Base-by-base conservation (phyloP, 2,888 invertebrate species). In the Hyalella azteca region DNA sequence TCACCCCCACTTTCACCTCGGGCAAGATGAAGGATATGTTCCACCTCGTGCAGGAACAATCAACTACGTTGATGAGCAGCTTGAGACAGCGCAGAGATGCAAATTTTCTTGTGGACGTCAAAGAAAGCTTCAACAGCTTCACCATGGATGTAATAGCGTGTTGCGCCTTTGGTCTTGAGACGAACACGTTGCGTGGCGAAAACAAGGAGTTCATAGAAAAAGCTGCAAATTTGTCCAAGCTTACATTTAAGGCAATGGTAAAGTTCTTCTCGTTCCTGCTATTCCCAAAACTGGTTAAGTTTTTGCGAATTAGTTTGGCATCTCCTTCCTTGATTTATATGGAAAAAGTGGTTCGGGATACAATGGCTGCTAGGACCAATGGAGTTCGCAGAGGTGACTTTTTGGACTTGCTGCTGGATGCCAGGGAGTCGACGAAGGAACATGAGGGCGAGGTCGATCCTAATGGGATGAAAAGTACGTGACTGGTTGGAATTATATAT, bases 1-100 rank as follows among this genome's bases (percentile, higher is more conserved):
- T 93, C 86, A 90, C 92, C 0, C 91, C 93, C 0, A 90, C 91
- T 0, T 93, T 93, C 86, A 91, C 93, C 0, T 90, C 92, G 0
- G 91, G 91, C 9, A 93, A 92, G 87, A 87, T 93, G 75, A 93
- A 91, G 86, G 89, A 88, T 1, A 92, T 93, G 91, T 82, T 82
- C 32, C 66, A 26, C 3, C 60, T 80, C 15, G 75, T 80, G 3
- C 76, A 75, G 26, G 48, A 76, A 0, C 78, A 78, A 32, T 79
- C 80, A 3, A 75, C 75, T 0, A n/a, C 4, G 7, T 50, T 80
- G 22, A 29, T 77, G 3, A 32, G 32, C 29, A 78, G 79, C 40
- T 36, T 40, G 9, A 41, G 36, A 29, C 29, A 75, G 15, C 13
- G 22, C n/a, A 29, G 26, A 75, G 45, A 75, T 45, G 22, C 40